phyloP scores from a whole-genome alignment of 1,140 invertebrate genomes.

The Caenorhabditis tropicalis region DNA sequence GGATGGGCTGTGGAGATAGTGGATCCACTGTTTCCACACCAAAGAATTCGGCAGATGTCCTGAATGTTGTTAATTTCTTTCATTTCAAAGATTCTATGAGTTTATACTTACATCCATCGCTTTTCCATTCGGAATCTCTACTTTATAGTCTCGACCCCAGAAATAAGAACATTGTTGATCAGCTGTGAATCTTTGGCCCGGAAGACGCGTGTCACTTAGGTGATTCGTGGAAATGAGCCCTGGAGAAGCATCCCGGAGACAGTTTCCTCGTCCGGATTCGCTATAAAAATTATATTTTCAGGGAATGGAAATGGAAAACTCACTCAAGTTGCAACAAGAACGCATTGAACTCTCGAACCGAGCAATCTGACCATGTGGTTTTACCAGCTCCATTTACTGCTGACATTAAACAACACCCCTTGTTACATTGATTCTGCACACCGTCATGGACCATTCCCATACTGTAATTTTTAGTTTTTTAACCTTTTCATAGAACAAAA shows the following conservation, averaged over 20 bases:
- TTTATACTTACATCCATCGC: slow-evolving; percentile 60
- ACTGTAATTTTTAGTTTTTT: slow-evolving; percentile 53
- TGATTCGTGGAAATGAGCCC: slow-evolving; percentile 64
- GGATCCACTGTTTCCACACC: slow-evolving; percentile 71
- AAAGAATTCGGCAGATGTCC: slow-evolving; percentile 71
- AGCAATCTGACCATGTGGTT: slow-evolving; percentile 72
- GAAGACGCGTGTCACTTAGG: slow-evolving; percentile 65
- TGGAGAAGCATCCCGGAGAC: slow-evolving; percentile 65
- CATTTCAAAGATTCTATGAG: background rate
- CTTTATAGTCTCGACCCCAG: slow-evolving; percentile 70
- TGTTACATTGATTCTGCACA: slow-evolving; percentile 70
- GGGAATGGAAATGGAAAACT: slow-evolving; percentile 46
- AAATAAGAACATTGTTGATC: slow-evolving; percentile 72
- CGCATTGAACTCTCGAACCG: slow-evolving; percentile 71
- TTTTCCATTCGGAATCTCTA: slow-evolving; percentile 69
- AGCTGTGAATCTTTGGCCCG: slow-evolving; percentile 70
- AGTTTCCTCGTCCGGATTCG: slow-evolving; percentile 71
- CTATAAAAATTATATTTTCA: slow-evolving; percentile 58
- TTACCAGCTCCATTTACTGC: slow-evolving; percentile 72
- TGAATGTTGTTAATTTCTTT: slow-evolving; percentile 28
- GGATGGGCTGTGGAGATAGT: slow-evolving; percentile 71
- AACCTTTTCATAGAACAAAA: background rate
- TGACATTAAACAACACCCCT: slow-evolving; percentile 71
- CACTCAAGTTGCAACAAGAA: slow-evolving; percentile 71
- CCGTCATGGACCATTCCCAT: slow-evolving; percentile 72